Evolutionary conservation across 2,113 vertebrate genomes (phyloP).

Genomic region (Myxocyprinus asiaticus): DNA sequence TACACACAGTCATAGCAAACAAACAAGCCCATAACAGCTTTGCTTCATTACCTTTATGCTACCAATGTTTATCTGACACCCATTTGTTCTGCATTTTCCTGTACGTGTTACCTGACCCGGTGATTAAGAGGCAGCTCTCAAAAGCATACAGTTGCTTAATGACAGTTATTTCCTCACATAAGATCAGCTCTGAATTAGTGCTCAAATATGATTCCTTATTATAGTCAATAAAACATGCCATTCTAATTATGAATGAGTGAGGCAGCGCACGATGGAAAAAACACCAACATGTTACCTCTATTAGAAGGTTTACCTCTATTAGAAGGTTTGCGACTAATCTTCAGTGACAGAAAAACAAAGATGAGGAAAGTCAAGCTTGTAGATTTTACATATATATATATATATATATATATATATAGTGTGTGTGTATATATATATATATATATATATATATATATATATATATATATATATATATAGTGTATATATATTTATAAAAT

Average conservation of each 20-base stretch:
- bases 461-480: too few species aligned
- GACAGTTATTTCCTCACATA: slow-evolving; percentile 47
- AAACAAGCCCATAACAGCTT: slow-evolving; percentile 46
- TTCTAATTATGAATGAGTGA: slow-evolving; percentile 47
- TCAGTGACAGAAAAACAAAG: background rate
- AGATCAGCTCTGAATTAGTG: slow-evolving; percentile 53
- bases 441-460: too few species aligned
- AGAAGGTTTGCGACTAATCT: slow-evolving; percentile 11
- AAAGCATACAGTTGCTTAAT: slow-evolving; percentile 35
- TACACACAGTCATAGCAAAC: background rate
- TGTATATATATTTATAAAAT: too few species aligned
- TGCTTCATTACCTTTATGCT: slow-evolving; percentile 29
- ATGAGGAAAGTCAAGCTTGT: background rate
- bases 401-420: too few species aligned
- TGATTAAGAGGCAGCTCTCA: slow-evolving; percentile 51
- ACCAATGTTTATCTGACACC: background rate
- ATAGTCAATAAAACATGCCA: slow-evolving; percentile 58
- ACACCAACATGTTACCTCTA: too few species aligned
- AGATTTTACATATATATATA: background rate
- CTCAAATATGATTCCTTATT: slow-evolving; percentile 54
- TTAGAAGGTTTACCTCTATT: slow-evolving; percentile 1
- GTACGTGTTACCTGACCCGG: slow-evolving; percentile 28
- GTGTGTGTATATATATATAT: too few species aligned
- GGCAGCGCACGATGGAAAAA: slow-evolving; percentile 7
- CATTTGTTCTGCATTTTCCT: slow-evolving; percentile 19